These are phyloP conservation scores for Kradibia gibbosae DNA, from an alignment of 1,140 invertebrate species.

Conservation along the genomic window DNA sequence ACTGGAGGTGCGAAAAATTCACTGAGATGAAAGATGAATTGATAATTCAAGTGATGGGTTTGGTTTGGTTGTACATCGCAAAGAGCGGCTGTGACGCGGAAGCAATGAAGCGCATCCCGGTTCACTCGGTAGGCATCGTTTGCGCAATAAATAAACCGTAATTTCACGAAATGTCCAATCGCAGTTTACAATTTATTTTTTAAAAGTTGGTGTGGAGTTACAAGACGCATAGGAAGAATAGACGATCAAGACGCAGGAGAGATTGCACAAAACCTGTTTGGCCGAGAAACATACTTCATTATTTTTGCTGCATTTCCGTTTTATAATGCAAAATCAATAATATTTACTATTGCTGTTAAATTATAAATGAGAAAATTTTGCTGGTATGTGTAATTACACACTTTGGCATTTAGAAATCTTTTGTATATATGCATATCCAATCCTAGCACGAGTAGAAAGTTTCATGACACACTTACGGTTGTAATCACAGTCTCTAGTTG, in stretches of 20 bases:
- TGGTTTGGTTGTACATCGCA: no score
- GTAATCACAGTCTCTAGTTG: neutral
- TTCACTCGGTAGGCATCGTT: neutral
- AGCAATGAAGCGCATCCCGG: neutral
- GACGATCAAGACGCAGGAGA: neutral
- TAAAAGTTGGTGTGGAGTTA: neutral
- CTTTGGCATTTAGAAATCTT: neutral
- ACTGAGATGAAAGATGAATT: neutral
- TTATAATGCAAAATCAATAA: neutral
- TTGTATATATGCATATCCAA: neutral
- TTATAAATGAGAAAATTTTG: neutral
- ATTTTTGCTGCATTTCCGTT: neutral
- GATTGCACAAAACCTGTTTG: neutral
- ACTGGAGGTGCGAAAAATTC: slow-evolving; percentile 20
- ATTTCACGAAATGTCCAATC: neutral
- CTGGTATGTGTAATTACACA: neutral
- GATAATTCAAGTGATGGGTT: neutral
- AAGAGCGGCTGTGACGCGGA: no score
- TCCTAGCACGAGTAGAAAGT: neutral
- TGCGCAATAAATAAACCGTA: slow-evolving; percentile 27
- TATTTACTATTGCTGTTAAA: neutral
- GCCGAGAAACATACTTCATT: neutral
- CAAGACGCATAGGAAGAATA: neutral
- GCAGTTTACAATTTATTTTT: slow-evolving; percentile 21
- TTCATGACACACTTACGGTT: neutral